Evolutionary conservation across 2,113 vertebrate genomes (phyloP).

Genomic region (Clupea harengus): DNA sequence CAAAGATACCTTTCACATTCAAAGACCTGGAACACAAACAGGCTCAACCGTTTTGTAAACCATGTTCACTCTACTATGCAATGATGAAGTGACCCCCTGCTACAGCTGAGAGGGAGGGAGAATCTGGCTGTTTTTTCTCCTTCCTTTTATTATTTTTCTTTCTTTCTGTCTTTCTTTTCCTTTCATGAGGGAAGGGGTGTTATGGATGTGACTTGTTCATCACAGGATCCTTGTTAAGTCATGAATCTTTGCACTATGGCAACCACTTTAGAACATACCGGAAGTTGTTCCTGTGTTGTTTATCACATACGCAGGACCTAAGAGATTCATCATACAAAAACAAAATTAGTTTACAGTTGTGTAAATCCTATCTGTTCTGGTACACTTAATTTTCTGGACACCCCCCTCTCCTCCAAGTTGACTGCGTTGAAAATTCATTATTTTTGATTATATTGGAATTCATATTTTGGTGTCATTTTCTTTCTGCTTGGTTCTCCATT

Average conservation of each 20-base stretch:
- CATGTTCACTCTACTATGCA: conserved; percentile 41
- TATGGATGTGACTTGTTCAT: background rate
- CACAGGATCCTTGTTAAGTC: background rate
- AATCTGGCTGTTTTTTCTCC: background rate
- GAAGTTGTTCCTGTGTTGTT: background rate
- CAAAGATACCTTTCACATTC: conserved; percentile 64
- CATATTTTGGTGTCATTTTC: background rate
- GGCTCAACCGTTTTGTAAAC: conserved; percentile 59
- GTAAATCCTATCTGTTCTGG: background rate
- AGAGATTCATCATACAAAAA: background rate
- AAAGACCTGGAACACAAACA: conserved; percentile 69
- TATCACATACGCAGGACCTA: background rate
- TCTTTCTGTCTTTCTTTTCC: background rate
- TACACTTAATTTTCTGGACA: background rate
- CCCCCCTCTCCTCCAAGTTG: background rate
- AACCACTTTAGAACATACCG: background rate
- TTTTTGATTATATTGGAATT: background rate
- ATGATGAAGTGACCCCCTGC: background rate
- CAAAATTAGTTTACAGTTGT: background rate
- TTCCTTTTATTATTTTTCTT: background rate
- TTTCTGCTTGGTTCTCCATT: background rate
- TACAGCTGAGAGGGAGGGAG: background rate
- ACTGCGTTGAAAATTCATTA: background rate
- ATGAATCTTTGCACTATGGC: background rate
- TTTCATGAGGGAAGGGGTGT: background rate